Evolutionary conservation across 1,140 invertebrate genomes (phyloP).

Genomic region (Bombus huntii): DNA sequence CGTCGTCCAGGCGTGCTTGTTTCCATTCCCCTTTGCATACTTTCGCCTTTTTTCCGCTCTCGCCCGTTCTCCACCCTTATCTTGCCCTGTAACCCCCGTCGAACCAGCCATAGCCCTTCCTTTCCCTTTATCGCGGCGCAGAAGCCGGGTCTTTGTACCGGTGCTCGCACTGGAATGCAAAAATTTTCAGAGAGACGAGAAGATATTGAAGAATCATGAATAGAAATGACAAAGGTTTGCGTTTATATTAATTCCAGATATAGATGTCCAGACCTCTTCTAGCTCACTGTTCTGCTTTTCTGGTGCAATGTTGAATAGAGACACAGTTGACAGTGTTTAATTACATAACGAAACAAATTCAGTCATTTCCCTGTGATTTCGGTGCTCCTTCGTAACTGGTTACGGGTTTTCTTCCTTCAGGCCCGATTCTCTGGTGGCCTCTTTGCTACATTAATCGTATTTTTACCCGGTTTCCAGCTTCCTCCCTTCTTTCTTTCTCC

Average conservation of each 20-base stretch:
- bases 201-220: conserved; percentile 35
- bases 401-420: no score
- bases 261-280: not conserved
- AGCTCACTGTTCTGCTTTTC: not conserved
- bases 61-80: not conserved
- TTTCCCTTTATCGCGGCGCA: conserved; percentile 18
- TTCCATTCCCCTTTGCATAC: conserved; percentile 31
- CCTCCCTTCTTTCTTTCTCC: no score
- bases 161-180: conserved; percentile 11
- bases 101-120: not conserved
- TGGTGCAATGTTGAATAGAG: not conserved
- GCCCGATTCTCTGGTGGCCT: not conserved
- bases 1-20: conserved; percentile 18
- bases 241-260: conserved; percentile 35
- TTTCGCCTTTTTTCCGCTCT: not conserved
- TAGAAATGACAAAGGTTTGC: conserved; percentile 29
- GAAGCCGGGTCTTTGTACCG: conserved; percentile 17
- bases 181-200: conserved; percentile 28
- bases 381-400: not conserved
- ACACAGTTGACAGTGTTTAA: conserved; percentile 23
- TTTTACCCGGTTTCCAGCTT: not conserved
- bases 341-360: conserved; percentile 35
- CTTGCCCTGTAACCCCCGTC: not conserved
- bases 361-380: conserved; percentile 16
- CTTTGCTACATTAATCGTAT: conserved; percentile 28